Evolutionary conservation across 1,140 invertebrate species (phyloP).

Genomic region (Caenorhabditis tropicalis): DNA sequence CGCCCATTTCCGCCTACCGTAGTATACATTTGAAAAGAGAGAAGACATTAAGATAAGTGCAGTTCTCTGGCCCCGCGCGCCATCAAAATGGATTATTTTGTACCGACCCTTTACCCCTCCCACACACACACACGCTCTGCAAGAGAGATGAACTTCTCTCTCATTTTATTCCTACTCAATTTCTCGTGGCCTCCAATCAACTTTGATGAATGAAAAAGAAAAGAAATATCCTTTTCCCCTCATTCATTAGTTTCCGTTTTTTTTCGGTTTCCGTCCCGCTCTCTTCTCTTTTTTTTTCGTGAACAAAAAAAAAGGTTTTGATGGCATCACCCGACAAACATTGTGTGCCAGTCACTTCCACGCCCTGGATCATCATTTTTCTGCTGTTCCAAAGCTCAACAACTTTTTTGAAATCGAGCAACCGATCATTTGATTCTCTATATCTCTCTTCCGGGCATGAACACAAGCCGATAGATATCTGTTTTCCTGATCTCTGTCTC

Average conservation of each 20-base stretch:
- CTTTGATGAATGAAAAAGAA: constrained; percentile 25
- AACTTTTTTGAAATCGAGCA: constrained; percentile 21
- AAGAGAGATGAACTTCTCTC: not conserved
- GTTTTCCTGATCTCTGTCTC: not conserved
- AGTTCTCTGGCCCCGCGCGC: not conserved
- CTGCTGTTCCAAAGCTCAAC: constrained; percentile 18
- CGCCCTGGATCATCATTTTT: not conserved
- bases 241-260: not conserved
- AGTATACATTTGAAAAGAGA: not conserved
- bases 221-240: not conserved
- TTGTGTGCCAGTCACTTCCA: not conserved
- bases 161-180: not conserved
- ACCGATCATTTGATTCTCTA: constrained; percentile 39
- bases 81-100: not conserved
- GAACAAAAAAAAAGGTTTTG: not conserved
- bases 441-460: not conserved
- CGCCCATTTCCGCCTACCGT: constrained; percentile 35
- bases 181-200: not conserved
- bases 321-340: constrained; percentile 11
- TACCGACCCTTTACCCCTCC: not conserved
- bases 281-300: not conserved
- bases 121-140: not conserved
- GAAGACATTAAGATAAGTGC: not conserved
- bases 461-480: not conserved
- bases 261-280: not conserved